Evolutionary conservation across 1,140 invertebrate species (phyloP), one percentile per base, ranked within the genome.

Genomic region (Eurosta solidaginis): DNA sequence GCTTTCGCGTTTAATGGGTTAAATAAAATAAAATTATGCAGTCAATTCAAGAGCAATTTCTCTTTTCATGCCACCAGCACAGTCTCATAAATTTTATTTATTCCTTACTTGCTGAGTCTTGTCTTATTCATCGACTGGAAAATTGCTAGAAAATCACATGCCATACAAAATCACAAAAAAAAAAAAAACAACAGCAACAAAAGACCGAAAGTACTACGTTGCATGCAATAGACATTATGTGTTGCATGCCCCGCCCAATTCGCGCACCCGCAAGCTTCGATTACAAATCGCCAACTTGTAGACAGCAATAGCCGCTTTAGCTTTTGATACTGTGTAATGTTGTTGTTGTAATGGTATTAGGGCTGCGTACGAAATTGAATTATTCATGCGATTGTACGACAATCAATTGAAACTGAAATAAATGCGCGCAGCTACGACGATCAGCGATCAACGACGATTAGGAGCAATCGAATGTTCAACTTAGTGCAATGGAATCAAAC

Each of bases 401-500:
- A 76, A 76, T 76, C 75, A 76, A 76, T 76, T 76, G 75, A 76
- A 76, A 54, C 52, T 76, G 75, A 76, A 76, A 76, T 76, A 47
- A 74, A 47, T 45, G 73, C 73, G 75, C 75, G 52, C 76, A 22
- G 45, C 49, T 20, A 40, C 76, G 20, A 52, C 50, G 54, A 44
- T 36, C 54, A 12, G 17, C 6, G 36, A 77, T 52, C 76, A 76
- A 42, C 27, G 74, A 14, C 33, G 36, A 76, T 20, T 25, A 42
- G 25, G 3, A 45, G 33, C 68, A n/a, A 44, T 9, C 12, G 6
- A 40, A 1, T 42, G 29, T 7, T n/a, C n/a, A n/a, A n/a, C n/a
- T 52, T 45, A 20, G 27, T 10, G 74, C n/a, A n/a, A n/a, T n/a
- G n/a, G n/a, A n/a, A n/a, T n/a, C n/a, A n/a, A 59, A 14, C 10